Conservation (phyloP, 92 coral and sea anemone genomes). For the Chrysogorgia sp. region DNA sequence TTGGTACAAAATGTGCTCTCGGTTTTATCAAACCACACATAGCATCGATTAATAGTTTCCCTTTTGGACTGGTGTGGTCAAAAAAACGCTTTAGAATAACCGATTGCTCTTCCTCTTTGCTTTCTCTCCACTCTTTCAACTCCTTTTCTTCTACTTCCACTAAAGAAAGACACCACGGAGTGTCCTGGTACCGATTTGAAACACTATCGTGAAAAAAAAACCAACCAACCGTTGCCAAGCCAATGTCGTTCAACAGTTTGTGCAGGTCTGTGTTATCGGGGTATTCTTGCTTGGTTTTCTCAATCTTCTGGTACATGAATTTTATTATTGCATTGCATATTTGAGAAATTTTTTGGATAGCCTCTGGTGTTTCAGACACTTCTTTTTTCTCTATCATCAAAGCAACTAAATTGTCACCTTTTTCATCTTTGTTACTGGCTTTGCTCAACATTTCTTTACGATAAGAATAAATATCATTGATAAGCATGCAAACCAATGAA, state of each 20-base stretch:
- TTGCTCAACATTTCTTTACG: background rate
- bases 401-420: background rate
- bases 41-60: slow-evolving; percentile 6
- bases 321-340: background rate
- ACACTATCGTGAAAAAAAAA: background rate
- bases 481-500: background rate
- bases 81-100: background rate
- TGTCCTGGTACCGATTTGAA: background rate
- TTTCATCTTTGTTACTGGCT: background rate
- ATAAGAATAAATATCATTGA: slow-evolving; percentile 4
- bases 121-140: background rate
- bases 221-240: slow-evolving; percentile 8
- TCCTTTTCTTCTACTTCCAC: slow-evolving; percentile 1
- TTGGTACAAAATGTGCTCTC: no score
- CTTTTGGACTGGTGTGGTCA: background rate
- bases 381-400: background rate
- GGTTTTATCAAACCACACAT: background rate
- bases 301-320: slow-evolving; percentile 15
- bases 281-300: background rate
- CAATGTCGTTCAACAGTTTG: background rate
- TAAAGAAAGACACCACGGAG: slow-evolving; percentile 3
- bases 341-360: background rate
- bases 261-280: slow-evolving; percentile 15
- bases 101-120: background rate
- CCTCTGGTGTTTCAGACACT: background rate